Percentiles rank a stretch among this genome's conserved stretches.
Evolutionary conservation across 2,888 invertebrate genomes (phyloP).

Genomic region (Hydrotaea diabolus): DNA sequence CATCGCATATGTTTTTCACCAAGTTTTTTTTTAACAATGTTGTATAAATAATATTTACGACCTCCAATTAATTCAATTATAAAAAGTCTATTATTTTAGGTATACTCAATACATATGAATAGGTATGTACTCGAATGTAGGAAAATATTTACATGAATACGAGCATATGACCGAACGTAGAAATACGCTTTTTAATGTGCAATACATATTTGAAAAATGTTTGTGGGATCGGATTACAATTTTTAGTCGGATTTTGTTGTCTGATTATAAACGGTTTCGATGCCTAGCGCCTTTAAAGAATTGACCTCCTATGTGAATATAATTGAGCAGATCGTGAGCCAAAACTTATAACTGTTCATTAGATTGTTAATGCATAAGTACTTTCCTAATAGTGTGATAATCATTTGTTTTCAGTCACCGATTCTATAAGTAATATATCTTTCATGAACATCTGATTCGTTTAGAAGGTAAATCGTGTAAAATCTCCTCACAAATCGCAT

Average conservation of each 20-base stretch:
- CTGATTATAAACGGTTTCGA: too few relatives aligned
- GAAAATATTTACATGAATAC: not conserved
- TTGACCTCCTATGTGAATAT: not conserved
- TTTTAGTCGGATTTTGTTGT: not conserved
- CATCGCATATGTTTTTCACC: conserved; percentile 8
- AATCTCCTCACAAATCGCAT: too few relatives aligned
- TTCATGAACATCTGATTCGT: too few relatives aligned
- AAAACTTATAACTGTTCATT: too few relatives aligned
- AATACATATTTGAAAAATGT: not conserved
- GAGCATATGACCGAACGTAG: not conserved
- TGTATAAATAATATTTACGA: conserved; percentile 23
- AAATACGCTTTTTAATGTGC: not conserved
- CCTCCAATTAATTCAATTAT: conserved; percentile 28
- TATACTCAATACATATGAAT: not conserved
- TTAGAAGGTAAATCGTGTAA: too few relatives aligned
- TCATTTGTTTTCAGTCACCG: too few relatives aligned
- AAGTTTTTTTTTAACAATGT: not conserved
- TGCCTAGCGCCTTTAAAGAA: not conserved
- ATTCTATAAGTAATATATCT: too few relatives aligned
- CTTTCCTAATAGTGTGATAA: too few relatives aligned
- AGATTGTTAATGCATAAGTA: too few relatives aligned
- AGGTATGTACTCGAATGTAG: too few relatives aligned
- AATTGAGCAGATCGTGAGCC: too few relatives aligned
- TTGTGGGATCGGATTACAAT: not conserved
- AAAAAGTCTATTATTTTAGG: not conserved